Conservation (phyloP, 2,113 vertebrate species). For the Ammodytes dubius region DNA sequence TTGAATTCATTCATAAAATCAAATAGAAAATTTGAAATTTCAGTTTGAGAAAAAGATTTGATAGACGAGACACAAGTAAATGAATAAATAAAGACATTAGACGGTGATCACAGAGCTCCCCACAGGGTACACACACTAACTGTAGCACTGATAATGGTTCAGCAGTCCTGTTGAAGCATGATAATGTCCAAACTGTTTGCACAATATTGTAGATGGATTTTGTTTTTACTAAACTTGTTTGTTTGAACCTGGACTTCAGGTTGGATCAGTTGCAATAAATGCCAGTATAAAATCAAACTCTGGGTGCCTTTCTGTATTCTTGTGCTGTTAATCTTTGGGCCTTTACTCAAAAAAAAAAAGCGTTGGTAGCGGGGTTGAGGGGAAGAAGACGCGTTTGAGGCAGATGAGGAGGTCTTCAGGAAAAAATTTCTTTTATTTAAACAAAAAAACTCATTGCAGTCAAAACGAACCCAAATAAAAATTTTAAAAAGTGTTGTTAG, state of each 20-base stretch:
- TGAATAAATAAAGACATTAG: not conserved
- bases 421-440: too few species aligned
- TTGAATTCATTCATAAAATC: not conserved
- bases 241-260: not conserved
- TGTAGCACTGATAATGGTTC: not conserved
- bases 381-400: too few species aligned
- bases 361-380: too few species aligned
- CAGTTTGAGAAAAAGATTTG: too few species aligned
- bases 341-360: too few species aligned
- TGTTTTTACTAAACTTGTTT: not conserved
- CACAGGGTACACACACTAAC: not conserved
- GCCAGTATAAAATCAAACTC: not conserved
- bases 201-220: not conserved
- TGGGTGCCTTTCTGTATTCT: not conserved
- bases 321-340: too few species aligned
- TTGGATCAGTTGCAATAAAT: not conserved
- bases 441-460: too few species aligned
- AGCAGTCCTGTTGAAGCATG: not conserved
- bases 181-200: not conserved
- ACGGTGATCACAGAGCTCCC: not conserved
- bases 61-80: too few species aligned
- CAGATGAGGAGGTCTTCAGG: too few species aligned
- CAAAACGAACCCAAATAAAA: too few species aligned
- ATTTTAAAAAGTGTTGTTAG: too few species aligned
- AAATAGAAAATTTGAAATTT: too few species aligned